Evolutionary conservation across 2,797 vertebrate species (phyloP), one percentile per base, ranked within the genome.

Genomic region (Notamacropus eugenii): DNA sequence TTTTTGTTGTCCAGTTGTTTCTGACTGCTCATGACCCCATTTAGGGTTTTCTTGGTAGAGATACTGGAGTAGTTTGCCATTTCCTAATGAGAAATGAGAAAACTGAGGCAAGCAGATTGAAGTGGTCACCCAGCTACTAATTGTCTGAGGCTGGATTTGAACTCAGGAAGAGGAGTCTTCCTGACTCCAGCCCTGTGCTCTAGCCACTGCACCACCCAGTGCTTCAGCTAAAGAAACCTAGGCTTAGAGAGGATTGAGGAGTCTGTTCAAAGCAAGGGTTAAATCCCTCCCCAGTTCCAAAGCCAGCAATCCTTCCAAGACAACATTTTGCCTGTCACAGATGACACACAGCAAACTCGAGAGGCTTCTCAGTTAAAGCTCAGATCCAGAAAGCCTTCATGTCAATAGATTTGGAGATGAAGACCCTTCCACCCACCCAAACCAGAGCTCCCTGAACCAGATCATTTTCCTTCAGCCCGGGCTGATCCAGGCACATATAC

Each of bases 401-500:
- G 3, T 22, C n/a, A 9, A 40, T n/a, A 82, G 19, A 82, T 46
- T 3, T 46, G 67, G n/a, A 46, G n/a, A 1, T 29, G 57, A 82
- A 40, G 5, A 6, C 5, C 14, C 62, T 16, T 19, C n/a, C 5
- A 16, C 67, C 22, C 5, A 24, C 24, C 74, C 40, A 27, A 50
- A 28, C 74, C 74, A 87, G 74, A 87, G 9, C 8, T 50, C 74
- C n/a, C 19, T 74, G 34, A 16, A 34, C 31, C 31, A 67, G 31
- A 4, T 67, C 31, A 34, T 34, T 14, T 34, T 67, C 16, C 13
- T 14, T 59, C 13, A n/a, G 62, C 62, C 62, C 19, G 0, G 22
- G 2, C n/a, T 27, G 2, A 3, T 34, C 3, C 0, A 3, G 29
- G 29, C 28, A 3, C 24, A 46, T 10, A 46, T 24, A 16, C 40